Conservation (phyloP, 37 sponge, comb jelly and placozoan species). For the Amphimedon queenslandica region DNA sequence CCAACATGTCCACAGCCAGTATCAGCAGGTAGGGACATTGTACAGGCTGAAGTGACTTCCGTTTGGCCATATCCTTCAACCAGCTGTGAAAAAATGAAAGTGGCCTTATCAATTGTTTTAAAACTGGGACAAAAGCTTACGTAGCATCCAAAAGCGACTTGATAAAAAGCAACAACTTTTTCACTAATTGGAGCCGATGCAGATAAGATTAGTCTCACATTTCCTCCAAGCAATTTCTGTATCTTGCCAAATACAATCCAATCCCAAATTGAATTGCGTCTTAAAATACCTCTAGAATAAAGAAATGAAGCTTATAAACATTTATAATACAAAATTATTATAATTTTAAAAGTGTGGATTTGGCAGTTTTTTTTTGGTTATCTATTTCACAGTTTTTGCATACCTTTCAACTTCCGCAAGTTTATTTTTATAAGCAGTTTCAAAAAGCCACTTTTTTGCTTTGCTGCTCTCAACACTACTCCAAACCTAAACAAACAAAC, state of each 20-base stretch:
- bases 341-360: too few relatives aligned
- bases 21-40: slow-evolving; percentile 69
- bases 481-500: slow-evolving; percentile 57
- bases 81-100: slow-evolving; percentile 39
- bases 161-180: slow-evolving; percentile 74
- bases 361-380: too few relatives aligned
- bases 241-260: slow-evolving; percentile 79
- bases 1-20: slow-evolving; percentile 81
- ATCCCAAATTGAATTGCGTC: slow-evolving; percentile 81
- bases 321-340: too few relatives aligned
- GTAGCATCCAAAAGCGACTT: slow-evolving; percentile 72
- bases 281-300: slow-evolving; percentile 58
- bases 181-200: slow-evolving; percentile 92
- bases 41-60: slow-evolving; percentile 76
- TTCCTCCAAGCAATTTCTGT: slow-evolving; percentile 81
- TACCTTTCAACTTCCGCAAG: slow-evolving; percentile 67
- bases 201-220: slow-evolving; percentile 68
- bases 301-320: not conserved
- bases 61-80: slow-evolving; percentile 98
- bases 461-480: slow-evolving; percentile 47
- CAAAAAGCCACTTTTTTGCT: slow-evolving; percentile 78
- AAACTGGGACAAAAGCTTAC: too few relatives aligned
- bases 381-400: too few relatives aligned
- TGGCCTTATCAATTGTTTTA: too few relatives aligned
- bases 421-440: slow-evolving; percentile 70